These are phyloP conservation scores for Sprattus sprattus DNA, from an alignment of 2,113 vertebrate species.

Conservation along the genomic window DNA sequence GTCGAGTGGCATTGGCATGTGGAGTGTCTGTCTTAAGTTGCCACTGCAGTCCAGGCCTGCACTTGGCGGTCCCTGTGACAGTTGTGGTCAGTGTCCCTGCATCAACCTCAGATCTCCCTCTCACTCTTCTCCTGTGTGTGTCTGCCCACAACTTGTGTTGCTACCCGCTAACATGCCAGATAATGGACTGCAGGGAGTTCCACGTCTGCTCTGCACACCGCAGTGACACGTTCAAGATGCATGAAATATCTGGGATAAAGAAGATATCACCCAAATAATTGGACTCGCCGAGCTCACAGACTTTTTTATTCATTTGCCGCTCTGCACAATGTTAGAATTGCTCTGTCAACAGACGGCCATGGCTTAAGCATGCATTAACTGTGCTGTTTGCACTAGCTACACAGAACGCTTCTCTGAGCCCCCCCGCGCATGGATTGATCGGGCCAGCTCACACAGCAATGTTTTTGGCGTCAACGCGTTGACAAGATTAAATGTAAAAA, in stretches of 20 bases:
- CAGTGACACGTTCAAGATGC: constrained; percentile 45
- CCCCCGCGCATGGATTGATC: neutral
- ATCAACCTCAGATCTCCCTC: neutral
- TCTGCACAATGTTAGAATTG: neutral
- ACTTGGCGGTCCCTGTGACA: neutral
- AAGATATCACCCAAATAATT: neutral
- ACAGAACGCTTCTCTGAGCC: neutral
- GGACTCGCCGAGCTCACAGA: neutral
- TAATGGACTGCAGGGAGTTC: constrained; percentile 43
- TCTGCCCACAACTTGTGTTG: constrained; percentile 36
- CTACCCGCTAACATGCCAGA: constrained; percentile 46
- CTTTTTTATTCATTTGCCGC: constrained; percentile 1
- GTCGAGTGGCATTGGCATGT: neutral
- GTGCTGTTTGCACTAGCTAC: neutral
- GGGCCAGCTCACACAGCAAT: neutral
- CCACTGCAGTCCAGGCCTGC: neutral
- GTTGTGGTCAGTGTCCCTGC: neutral
- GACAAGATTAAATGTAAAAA: constrained; percentile 2
- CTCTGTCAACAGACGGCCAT: constrained; percentile 1
- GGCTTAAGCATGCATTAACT: constrained; percentile 3
- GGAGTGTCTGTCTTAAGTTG: neutral
- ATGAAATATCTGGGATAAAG: constrained; percentile 34
- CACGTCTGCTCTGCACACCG: constrained; percentile 30
- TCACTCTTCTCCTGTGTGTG: neutral
- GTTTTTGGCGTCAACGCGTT: neutral